Evolutionary conservation across 1,140 invertebrate species (phyloP).

Genomic region (Drosophila neocordata): DNA sequence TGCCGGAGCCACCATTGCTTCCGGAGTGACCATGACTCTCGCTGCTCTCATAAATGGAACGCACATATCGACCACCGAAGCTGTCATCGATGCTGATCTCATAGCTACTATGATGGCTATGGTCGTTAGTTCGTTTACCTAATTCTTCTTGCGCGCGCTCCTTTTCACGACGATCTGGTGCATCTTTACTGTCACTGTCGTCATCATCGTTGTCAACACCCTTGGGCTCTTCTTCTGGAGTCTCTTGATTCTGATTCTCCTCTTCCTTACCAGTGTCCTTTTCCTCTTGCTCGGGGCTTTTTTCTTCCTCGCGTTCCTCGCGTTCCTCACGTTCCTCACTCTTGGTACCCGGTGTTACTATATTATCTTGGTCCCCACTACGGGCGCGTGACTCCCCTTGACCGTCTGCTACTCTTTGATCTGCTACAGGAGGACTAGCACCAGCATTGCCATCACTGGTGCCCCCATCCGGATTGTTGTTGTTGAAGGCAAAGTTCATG

Average conservation of each 20-base stretch:
- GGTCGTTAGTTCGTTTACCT: not conserved
- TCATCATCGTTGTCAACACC: conserved; percentile 39
- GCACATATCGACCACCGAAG: conserved; percentile 62
- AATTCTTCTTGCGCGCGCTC: not conserved
- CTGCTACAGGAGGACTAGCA: not conserved
- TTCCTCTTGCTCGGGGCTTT: not conserved
- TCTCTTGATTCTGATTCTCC: not conserved
- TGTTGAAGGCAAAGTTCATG: conserved; percentile 74
- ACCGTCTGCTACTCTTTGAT: too few relatives aligned
- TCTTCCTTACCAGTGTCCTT: not conserved
- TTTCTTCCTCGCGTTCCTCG: not conserved
- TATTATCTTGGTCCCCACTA: not conserved
- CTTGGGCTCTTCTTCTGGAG: not conserved
- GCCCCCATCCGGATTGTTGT: conserved; percentile 55
- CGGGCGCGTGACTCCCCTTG: not conserved
- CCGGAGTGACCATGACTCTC: conserved; percentile 62
- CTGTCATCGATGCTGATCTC: conserved; percentile 74
- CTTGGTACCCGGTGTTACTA: too few relatives aligned
- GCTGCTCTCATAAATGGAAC: conserved; percentile 69
- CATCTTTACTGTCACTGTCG: conserved; percentile 62
- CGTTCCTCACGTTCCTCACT: not conserved
- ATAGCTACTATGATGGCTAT: conserved; percentile 71
- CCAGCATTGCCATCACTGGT: conserved; percentile 5
- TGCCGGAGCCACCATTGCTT: conserved; percentile 33
- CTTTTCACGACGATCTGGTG: not conserved